phyloP scores from a whole-genome alignment of 2,797 vertebrate species.

The Enteromius anoplus region DNA sequence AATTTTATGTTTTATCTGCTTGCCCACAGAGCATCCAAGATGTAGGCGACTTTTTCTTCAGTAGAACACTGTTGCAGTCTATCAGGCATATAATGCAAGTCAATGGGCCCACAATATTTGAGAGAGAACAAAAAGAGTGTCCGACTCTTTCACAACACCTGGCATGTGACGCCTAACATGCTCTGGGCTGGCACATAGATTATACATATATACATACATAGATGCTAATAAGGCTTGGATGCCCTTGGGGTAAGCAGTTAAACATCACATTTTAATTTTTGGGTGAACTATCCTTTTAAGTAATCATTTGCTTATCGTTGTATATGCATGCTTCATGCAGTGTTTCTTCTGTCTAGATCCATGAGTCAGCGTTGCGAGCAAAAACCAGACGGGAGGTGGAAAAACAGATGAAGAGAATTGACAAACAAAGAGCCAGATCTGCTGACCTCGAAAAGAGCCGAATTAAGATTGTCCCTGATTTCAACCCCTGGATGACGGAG shows the following conservation, averaged over 20 bases:
- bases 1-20: too few species aligned
- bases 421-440: constrained; percentile 80
- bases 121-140: too few species aligned
- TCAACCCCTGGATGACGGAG: constrained; percentile 94
- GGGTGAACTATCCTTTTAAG: background rate
- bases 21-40: too few species aligned
- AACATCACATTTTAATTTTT: background rate
- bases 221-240: too few species aligned
- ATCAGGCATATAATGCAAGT: too few species aligned
- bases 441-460: constrained; percentile 76
- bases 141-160: too few species aligned
- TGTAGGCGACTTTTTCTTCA: too few species aligned
- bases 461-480: constrained; percentile 73
- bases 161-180: too few species aligned
- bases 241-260: background rate
- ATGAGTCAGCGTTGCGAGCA: constrained; percentile 90
- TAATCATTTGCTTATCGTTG: background rate
- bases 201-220: too few species aligned
- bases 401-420: constrained; percentile 77
- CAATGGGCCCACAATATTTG: too few species aligned
- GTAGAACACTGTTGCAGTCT: too few species aligned
- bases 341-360: constrained; percentile 79
- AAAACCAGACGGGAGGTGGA: constrained; percentile 89
- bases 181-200: too few species aligned
- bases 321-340: background rate